A percentile compares a stretch with the other conserved stretches of the same genome.
Conservation (phyloP, 2,888 invertebrate genomes). For the Melanargia galathea region DNA sequence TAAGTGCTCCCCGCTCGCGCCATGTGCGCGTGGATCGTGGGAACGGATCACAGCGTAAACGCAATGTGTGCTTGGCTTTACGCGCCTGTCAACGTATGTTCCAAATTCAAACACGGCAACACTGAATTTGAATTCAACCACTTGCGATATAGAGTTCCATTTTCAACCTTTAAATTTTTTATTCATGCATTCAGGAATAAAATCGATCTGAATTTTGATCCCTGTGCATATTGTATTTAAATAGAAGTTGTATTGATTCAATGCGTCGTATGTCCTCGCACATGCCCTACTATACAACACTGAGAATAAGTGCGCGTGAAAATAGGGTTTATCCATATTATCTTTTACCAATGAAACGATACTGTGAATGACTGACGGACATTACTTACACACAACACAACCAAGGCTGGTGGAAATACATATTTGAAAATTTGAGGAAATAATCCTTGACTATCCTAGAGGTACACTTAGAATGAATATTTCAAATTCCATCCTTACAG, state of each 20-base stretch:
- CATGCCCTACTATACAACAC: conserved; percentile 67
- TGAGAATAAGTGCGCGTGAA: conserved; percentile 63
- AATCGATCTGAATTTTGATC: conserved; percentile 11
- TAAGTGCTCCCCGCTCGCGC: conserved; percentile 72
- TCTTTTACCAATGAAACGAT: no score
- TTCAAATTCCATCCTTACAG: no score
- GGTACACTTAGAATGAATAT: no score
- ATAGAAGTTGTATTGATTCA: conserved; percentile 16
- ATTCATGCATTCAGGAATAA: conserved; percentile 5
- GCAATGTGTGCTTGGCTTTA: conserved; percentile 69
- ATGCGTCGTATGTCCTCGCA: conserved; percentile 47
- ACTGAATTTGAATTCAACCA: conserved; percentile 41
- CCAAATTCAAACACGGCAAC: conserved; percentile 21
- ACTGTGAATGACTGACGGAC: no score
- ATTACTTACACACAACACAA: no score
- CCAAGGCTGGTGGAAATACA: no score
- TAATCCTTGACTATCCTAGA: no score
- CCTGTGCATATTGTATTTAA: not conserved
- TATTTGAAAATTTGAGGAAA: no score
- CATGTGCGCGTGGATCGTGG: conserved; percentile 80
- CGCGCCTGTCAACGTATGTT: conserved; percentile 62
- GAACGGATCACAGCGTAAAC: conserved; percentile 70
- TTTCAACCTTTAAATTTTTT: conserved; percentile 42
- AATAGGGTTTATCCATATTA: conserved; percentile 58
- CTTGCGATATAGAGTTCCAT: conserved; percentile 47